Conservation (phyloP, 2,888 invertebrate species). For the Agriopis marginaria region DNA sequence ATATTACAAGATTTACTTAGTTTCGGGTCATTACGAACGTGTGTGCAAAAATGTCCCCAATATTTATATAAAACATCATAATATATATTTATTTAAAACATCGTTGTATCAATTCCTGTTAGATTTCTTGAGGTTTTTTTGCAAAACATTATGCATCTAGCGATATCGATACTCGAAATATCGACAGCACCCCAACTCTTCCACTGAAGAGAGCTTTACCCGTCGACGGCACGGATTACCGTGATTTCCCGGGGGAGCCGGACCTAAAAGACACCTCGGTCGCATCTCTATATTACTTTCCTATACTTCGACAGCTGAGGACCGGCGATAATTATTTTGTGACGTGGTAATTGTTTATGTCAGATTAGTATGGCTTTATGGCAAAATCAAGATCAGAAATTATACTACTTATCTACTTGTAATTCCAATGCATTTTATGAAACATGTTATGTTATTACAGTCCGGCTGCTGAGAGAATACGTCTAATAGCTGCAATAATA, state of each 20-base stretch:
- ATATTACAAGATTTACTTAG: too few relatives aligned
- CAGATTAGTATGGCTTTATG: conserved; percentile 27
- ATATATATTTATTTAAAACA: too few relatives aligned
- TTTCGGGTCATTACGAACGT: too few relatives aligned
- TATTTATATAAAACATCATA: too few relatives aligned
- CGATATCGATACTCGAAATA: conserved; percentile 29
- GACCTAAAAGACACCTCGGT: conserved; percentile 83
- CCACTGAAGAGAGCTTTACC: conserved; percentile 74
- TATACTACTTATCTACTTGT: too few relatives aligned
- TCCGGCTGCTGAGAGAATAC: too few relatives aligned
- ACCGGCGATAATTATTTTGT: conserved; percentile 74
- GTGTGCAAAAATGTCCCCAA: too few relatives aligned
- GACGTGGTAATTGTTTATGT: conserved; percentile 57
- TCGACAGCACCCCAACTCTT: conserved; percentile 57
- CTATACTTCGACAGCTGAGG: conserved; percentile 72
- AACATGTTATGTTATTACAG: too few relatives aligned
- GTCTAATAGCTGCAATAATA: too few relatives aligned
- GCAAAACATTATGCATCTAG: not conserved
- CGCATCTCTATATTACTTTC: conserved; percentile 83
- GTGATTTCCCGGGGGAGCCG: conserved; percentile 84
- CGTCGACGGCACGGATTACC: conserved; percentile 80
- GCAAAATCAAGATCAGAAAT: not conserved
- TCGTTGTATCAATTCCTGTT: too few relatives aligned
- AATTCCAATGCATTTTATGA: too few relatives aligned
- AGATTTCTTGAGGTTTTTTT: too few relatives aligned